These are phyloP conservation scores for Notodonta dromedarius DNA, from an alignment of 2,888 invertebrate species.

Conservation along the genomic window DNA sequence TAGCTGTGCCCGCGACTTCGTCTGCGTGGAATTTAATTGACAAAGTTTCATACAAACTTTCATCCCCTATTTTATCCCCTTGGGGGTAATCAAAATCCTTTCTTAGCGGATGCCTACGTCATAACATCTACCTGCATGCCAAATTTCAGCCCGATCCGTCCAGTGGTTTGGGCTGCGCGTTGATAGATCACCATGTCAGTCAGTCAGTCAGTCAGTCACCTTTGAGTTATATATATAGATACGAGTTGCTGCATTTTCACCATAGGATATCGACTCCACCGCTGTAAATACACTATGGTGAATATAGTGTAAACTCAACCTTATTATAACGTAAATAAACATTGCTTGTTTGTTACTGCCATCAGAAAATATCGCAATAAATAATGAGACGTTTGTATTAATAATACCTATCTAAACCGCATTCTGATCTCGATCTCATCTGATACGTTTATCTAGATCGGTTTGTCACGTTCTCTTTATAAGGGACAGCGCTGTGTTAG, in stretches of 20 bases:
- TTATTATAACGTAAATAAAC: conserved; percentile 50
- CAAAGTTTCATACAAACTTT: too few species aligned
- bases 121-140: too few species aligned
- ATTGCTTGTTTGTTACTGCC: conserved; percentile 48
- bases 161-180: too few species aligned
- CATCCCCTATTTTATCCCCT: too few species aligned
- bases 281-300: conserved; percentile 28
- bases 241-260: conserved; percentile 13
- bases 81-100: too few species aligned
- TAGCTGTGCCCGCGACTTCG: too few species aligned
- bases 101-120: too few species aligned
- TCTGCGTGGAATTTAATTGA: too few species aligned
- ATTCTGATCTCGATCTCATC: conserved; percentile 72
- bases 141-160: too few species aligned
- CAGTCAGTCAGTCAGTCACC: too few species aligned
- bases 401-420: conserved; percentile 67
- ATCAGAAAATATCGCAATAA: conserved; percentile 60
- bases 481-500: conserved; percentile 38
- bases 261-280: conserved; percentile 31
- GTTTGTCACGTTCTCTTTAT: conserved; percentile 62
- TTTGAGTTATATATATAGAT: too few species aligned
- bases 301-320: conserved; percentile 33
- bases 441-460: conserved; percentile 71
- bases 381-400: conserved; percentile 70
- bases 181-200: too few species aligned